Evolutionary conservation across 2,797 vertebrate species (phyloP).

Genomic region (Lerista edwardsae): DNA sequence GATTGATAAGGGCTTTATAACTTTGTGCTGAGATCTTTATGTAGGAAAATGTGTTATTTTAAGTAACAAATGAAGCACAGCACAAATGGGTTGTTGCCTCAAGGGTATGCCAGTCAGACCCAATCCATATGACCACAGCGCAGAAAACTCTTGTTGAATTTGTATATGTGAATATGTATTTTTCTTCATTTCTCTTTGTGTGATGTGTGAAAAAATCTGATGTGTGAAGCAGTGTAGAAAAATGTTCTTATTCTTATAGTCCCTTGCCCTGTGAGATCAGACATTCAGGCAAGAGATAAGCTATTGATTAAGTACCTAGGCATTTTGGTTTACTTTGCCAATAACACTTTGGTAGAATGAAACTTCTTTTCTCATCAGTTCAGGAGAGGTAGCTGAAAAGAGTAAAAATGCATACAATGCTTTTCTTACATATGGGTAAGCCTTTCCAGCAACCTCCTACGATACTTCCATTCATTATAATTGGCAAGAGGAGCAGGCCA

Average conservation of each 20-base stretch:
- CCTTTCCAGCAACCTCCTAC: not conserved
- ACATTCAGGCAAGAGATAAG: constrained; percentile 4
- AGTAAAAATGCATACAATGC: not conserved
- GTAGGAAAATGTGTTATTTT: not conserved
- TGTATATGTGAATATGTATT: not conserved
- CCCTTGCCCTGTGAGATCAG: not conserved
- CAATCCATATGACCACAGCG: not conserved
- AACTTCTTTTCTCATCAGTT: not conserved
- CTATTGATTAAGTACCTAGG: not conserved
- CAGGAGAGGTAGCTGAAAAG: not conserved
- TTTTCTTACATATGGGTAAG: not conserved
- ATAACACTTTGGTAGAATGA: not conserved
- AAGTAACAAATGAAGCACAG: not conserved
- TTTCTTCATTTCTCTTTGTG: not conserved
- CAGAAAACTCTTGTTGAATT: not conserved
- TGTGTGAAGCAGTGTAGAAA: not conserved
- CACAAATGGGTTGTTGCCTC: not conserved
- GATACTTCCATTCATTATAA: not conserved
- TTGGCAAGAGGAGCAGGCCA: not conserved
- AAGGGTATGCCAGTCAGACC: not conserved
- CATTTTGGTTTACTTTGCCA: not conserved
- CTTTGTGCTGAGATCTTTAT: not conserved
- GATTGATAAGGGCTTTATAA: not conserved
- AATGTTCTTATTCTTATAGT: not conserved
- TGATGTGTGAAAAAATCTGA: not conserved